Conservation (phyloP, 1,140 invertebrate species). For the Aricia agestis region DNA sequence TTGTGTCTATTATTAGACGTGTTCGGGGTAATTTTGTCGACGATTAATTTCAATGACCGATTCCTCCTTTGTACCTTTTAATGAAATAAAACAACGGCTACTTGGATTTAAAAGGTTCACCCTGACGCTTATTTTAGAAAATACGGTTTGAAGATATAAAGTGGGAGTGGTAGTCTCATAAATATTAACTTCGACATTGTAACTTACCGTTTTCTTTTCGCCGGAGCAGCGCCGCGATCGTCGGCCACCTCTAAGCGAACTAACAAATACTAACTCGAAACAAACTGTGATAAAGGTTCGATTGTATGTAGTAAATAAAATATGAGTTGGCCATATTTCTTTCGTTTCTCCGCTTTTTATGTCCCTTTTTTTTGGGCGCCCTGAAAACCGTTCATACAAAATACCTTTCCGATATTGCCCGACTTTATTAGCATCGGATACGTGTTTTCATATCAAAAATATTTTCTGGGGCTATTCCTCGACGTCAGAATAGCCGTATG, state of each 20-base stretch:
- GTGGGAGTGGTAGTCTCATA: constrained; percentile 17
- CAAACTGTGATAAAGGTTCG: constrained; percentile 73
- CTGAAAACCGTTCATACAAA: constrained; percentile 70
- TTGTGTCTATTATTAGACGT: not conserved
- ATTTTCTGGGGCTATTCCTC: constrained; percentile 53
- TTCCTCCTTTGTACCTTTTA: not conserved
- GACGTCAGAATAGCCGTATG: constrained; percentile 20
- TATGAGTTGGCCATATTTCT: constrained; percentile 73
- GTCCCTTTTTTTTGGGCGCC: constrained; percentile 61
- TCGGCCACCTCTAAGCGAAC: constrained; percentile 43
- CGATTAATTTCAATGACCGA: not conserved
- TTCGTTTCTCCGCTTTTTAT: constrained; percentile 70
- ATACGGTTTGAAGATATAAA: constrained; percentile 10
- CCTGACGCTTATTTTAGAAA: constrained; percentile 8
- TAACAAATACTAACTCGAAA: constrained; percentile 65
- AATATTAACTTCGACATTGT: constrained; percentile 23
- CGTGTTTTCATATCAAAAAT: constrained; percentile 67
- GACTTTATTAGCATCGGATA: constrained; percentile 70
- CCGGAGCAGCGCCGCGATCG: constrained; percentile 10
- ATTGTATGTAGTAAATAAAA: constrained; percentile 77
- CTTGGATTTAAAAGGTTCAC: not conserved
- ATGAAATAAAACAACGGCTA: not conserved
- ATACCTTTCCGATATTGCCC: constrained; percentile 70
- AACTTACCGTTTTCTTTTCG: constrained; percentile 18
- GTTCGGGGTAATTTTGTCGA: not conserved